Evolutionary conservation across 1,140 invertebrate genomes (phyloP).

Genomic region (Lordiphosa clarofinis): DNA sequence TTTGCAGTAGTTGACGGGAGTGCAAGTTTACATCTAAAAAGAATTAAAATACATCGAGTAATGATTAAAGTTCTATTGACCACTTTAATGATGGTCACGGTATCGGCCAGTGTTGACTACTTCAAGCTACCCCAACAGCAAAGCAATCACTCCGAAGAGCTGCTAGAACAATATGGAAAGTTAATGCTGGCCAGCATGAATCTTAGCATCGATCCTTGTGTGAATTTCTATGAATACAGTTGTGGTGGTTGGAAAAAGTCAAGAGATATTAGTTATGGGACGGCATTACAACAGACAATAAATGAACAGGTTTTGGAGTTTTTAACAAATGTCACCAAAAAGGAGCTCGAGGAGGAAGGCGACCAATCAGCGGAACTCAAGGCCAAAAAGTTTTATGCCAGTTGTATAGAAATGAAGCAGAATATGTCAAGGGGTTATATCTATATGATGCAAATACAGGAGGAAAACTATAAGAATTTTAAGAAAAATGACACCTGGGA

Average conservation of each 20-base stretch:
- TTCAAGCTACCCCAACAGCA: constrained; percentile 33
- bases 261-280: constrained; percentile 52
- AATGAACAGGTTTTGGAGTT: constrained; percentile 44
- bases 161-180: constrained; percentile 51
- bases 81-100: constrained; percentile 40
- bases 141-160: constrained; percentile 48
- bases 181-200: constrained; percentile 66
- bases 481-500: constrained; percentile 26
- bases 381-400: constrained; percentile 57
- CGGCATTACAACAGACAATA: constrained; percentile 55
- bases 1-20: constrained; percentile 38
- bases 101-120: constrained; percentile 23
- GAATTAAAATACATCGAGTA: constrained; percentile 5
- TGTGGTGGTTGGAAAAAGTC: constrained; percentile 83
- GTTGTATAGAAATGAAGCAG: constrained; percentile 47
- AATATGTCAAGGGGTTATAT: constrained; percentile 48
- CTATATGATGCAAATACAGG: constrained; percentile 1
- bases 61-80: constrained; percentile 42
- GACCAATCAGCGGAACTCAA: constrained; percentile 44
- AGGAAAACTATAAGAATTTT: constrained; percentile 31
- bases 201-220: constrained; percentile 84
- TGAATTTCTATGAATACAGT: constrained; percentile 87
- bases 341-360: constrained; percentile 19
- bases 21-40: constrained; percentile 21
- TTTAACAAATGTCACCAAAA: constrained; percentile 50